Percentiles rank a stretch among this genome's conserved stretches.
Evolutionary conservation across 2,113 vertebrate genomes (phyloP).

Genomic region (Oenanthe oenanthe): DNA sequence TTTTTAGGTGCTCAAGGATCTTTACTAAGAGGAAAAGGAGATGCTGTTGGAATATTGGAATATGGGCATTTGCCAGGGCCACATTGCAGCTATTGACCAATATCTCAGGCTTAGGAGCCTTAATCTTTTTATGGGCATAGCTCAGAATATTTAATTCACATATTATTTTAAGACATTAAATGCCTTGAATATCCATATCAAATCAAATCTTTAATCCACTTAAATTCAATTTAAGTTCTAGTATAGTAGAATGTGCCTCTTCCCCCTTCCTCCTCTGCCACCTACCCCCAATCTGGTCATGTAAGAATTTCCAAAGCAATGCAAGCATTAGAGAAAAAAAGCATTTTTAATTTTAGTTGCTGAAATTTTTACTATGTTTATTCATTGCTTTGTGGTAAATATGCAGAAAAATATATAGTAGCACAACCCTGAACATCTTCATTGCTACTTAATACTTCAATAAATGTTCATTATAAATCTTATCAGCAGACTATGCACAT

Average conservation of each 20-base stretch:
- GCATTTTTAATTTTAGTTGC: constrained; percentile 23
- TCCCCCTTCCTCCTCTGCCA: not conserved
- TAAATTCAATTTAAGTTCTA: not conserved
- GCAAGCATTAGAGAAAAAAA: not conserved
- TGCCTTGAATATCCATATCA: not conserved
- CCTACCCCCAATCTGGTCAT: not conserved
- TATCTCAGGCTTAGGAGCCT: not conserved
- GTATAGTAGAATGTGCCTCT: not conserved
- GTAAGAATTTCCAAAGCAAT: constrained; percentile 36
- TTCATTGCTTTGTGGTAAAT: not conserved
- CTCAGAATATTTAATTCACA: constrained; percentile 3
- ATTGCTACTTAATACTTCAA: constrained; percentile 18
- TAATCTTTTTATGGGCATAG: not conserved
- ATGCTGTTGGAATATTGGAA: not conserved
- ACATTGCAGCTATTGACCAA: not conserved
- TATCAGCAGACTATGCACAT: not conserved
- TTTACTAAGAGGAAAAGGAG: not conserved
- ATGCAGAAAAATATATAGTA: not conserved
- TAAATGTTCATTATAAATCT: constrained; percentile 52
- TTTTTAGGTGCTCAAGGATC: not conserved
- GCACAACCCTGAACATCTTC: not conserved
- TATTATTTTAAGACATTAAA: constrained; percentile 40
- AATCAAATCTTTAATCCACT: not conserved
- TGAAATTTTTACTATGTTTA: constrained; percentile 10
- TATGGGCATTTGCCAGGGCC: not conserved